Base-by-base conservation (phyloP, 2,113 vertebrate genomes). In the Mugil cephalus region DNA sequence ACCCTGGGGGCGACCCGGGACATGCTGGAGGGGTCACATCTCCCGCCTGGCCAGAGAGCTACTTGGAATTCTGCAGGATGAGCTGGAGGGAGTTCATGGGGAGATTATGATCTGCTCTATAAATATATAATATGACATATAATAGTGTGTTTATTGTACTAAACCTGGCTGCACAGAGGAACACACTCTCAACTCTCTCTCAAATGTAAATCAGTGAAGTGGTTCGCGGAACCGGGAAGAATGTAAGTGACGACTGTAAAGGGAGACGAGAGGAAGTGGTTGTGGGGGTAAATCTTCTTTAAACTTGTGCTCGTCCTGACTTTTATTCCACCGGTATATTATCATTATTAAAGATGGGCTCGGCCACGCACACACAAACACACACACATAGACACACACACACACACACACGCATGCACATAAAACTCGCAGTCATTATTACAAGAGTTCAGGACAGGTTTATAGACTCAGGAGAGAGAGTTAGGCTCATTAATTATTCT, bases 401-500 rank as follows among this genome's bases (percentile, higher is more conserved):
- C 69, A 65, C 58, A 40, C 72, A 42, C 66, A 18, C 34, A 24
- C 62, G 17, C 60, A n/a, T 1, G 14, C 60, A 64, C 74, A 80
- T 76, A 86, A 74, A 88, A 62, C 52, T 64, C 65, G 42, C 67
- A 74, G 74, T 82, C 81, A 69, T 88, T 75, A 85, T 75, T 79
- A 76, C 75, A 82, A 85, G 81, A 79, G 77, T 79, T 82, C 13
- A 11, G 68, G 85, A 83, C 73, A 83, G 87, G 71, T 89, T 92
- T 91, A 88, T 88, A 77, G 83, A 92, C 87, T 88, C 65, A 42
- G 58, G 62, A 82, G 80, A 74, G 61, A 72, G 74, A 84, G 83
- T 88, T 54, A 36, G 82, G 35, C 85, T 92, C 88, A 84, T 91
- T 91, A 88, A 89, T 89, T 88, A 87, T 92, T 87, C 78, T 86